Conservation (phyloP, 2,113 vertebrate species). For the Poeciliopsis retropinna region DNA sequence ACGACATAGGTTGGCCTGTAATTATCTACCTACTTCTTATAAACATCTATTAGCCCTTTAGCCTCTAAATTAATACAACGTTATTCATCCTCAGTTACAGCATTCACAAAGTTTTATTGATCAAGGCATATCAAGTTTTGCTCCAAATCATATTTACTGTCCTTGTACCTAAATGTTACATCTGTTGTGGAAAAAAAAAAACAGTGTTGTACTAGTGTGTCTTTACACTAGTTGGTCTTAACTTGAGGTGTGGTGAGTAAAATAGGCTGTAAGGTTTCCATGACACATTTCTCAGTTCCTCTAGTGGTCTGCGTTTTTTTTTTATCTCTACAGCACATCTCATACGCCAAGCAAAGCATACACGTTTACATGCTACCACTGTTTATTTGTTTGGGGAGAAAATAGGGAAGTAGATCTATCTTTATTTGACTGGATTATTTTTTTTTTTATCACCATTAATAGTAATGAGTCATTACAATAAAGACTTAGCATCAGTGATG, state of each 20-base stretch:
- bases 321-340: not conserved
- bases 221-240: not conserved
- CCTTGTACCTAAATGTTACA: not conserved
- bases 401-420: not conserved
- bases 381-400: not conserved
- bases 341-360: not conserved
- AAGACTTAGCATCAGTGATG: not conserved
- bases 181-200: not conserved
- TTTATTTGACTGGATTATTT: not conserved
- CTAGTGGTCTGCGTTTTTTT: not conserved
- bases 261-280: constrained; percentile 15
- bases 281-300: constrained; percentile 47
- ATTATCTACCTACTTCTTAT: constrained; percentile 16
- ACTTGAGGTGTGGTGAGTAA: not conserved
- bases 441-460: not conserved
- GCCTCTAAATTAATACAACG: not conserved
- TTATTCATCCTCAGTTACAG: not conserved
- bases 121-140: not conserved
- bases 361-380: not conserved
- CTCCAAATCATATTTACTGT: not conserved
- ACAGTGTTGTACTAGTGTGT: not conserved
- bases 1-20: constrained; percentile 29
- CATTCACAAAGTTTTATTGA: not conserved
- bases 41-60: not conserved
- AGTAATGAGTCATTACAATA: not conserved